Base-by-base conservation (phyloP, 2,888 invertebrate species). In the Acanthosepion esculentum region DNA sequence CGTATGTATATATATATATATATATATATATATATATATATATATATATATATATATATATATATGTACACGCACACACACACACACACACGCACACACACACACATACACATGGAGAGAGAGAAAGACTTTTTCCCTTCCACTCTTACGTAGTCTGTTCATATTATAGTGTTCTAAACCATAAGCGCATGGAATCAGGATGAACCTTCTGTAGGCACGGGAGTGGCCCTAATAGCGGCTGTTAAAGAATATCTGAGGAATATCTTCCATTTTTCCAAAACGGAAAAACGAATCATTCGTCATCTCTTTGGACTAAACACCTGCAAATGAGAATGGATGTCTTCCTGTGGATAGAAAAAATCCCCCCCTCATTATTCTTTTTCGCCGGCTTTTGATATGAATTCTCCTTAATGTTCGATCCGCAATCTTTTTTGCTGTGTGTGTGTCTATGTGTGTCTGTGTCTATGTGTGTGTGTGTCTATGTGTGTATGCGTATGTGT, bases 251-350 rank as follows among this genome's bases (percentile, higher is more conserved):
- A 55, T 5, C 20, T 18, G 29, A 29, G 6, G 29, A 64, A 78
- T n/a, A n/a, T 12, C 10, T 78, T 78, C 10, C 18, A 8, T 12
- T 12, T 78, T 78, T 29, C n/a, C 29, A 12, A 78, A 78, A 78
- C n/a, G 78, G 78, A 78, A 78, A 7, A n/a, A n/a, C 12, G 78
- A n/a, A 78, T 78, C 78, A 78, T 78, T 78, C 78, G 78, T 78
- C 78, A 78, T 78, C n/a, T 78, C n/a, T 78, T 78, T 78, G n/a
- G n/a, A 78, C 78, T 78, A 78, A 78, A 78, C 78, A 78, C n/a
- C 78, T 78, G 78, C 78, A 78, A 78, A 78, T 78, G 29, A 78
- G 78, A 78, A 78, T 78, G 78, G 78, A 78, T 78, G 78, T 7
- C 78, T 78, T 78, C 78, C 78, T 78, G 29, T 78, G 29, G 1